Base-by-base conservation (phyloP, 1,140 invertebrate genomes). In the Drosophila leontia region DNA sequence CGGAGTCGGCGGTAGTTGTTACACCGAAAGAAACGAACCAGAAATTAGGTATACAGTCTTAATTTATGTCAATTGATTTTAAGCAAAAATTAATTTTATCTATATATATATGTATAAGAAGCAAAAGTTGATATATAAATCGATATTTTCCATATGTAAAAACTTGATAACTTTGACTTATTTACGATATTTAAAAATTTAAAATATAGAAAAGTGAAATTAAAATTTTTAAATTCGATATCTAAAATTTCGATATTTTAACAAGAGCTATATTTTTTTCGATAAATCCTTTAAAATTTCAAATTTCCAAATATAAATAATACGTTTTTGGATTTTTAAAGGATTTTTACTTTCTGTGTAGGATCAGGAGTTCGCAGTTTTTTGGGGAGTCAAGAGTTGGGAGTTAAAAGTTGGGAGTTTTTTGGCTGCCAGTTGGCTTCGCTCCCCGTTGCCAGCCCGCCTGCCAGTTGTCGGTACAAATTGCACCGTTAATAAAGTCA, bases 401-500 rank as follows among this genome's bases (percentile, higher is more conserved):
- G 29, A 64, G 62, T 26, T 61, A 34, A 34, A 39, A 55, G 53
- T 53, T 51, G 44, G 59, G 26, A 53, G 67, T 64, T 67, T 51
- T 70, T 63, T 48, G 69, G 50, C 58, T 61, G 55, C 48, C 35
- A 44, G 58, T 75, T 78, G 56, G 67, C 53, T 60, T 26, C 29
- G 39, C 62, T 84, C 80, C 53, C 53, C 34, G 34, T 17, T 45
- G 42, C 42, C 41, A 42, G 48, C 62, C 59, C 80, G 68, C 78
- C 80, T 79, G 61, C 45, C 45, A 82, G 61, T 61, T 75, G 78
- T 85, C 85, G 65, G 59, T 87, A 86, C 83, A 87, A 88, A 88
- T 87, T 88, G 84, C 84, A 87, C 68, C 84, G 84, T 88, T 87
- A 88, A 87, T 88, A 87, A 87, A 87, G 83, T 87, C 84, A 80